Evolutionary conservation across 2,888 invertebrate species (phyloP).

Genomic region (Liopterus haemorrhoidalis): DNA sequence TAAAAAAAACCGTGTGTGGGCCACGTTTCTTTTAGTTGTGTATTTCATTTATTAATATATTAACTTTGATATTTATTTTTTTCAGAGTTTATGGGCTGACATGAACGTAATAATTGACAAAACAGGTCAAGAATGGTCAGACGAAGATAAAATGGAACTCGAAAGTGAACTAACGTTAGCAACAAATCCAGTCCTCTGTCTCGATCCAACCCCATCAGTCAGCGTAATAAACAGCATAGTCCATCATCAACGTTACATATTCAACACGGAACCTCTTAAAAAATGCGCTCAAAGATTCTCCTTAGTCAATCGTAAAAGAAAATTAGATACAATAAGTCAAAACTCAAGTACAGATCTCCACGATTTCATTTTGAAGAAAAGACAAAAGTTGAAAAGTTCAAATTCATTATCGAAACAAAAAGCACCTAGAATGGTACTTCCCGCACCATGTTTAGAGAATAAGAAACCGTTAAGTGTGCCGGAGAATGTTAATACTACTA

Average conservation of each 20-base stretch:
- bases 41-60: neutral
- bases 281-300: constrained; percentile 73
- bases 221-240: constrained; percentile 69
- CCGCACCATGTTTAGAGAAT: constrained; percentile 45
- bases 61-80: neutral
- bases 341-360: constrained; percentile 71
- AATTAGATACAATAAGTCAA: constrained; percentile 77
- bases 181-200: constrained; percentile 78
- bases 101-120: constrained; percentile 44
- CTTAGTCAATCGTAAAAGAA: constrained; percentile 80
- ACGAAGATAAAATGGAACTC: constrained; percentile 68
- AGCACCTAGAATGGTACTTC: constrained; percentile 52
- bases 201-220: constrained; percentile 81
- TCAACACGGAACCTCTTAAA: constrained; percentile 68
- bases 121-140: constrained; percentile 53
- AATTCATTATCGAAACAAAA: constrained; percentile 61
- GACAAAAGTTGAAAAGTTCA: constrained; percentile 56
- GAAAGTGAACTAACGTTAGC: constrained; percentile 83
- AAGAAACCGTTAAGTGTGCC: constrained; percentile 38
- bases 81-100: constrained; percentile 41
- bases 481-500: constrained; percentile 36
- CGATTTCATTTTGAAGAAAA: constrained; percentile 58
- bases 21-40: no score
- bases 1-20: no score
- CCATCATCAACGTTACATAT: constrained; percentile 66